phyloP scores from a whole-genome alignment of 1,140 invertebrate species.

The Heliconius eleuchia region DNA sequence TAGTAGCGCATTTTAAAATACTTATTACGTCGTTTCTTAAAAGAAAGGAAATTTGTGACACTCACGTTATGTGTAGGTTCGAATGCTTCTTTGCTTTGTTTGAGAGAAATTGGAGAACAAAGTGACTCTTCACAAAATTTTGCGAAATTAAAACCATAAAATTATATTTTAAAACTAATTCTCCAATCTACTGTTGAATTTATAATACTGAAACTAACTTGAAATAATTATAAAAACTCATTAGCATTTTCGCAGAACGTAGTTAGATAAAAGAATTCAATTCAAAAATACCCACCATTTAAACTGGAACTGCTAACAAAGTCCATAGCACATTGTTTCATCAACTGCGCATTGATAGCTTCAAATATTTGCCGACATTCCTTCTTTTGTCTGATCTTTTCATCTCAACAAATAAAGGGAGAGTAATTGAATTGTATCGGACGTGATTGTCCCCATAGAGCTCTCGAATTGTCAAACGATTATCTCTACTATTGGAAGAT shows the following conservation, averaged over 20 bases:
- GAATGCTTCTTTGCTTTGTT: too few relatives aligned
- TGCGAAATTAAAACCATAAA: too few relatives aligned
- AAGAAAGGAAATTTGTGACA: too few relatives aligned
- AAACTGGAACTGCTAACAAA: background rate
- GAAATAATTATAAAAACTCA: too few relatives aligned
- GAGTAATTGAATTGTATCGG: constrained; percentile 23
- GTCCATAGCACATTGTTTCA: background rate
- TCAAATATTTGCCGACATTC: constrained; percentile 26
- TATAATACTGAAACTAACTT: too few relatives aligned
- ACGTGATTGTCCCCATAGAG: constrained; percentile 10
- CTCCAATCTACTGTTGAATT: too few relatives aligned
- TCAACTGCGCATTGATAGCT: constrained; percentile 19
- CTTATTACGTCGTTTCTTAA: too few relatives aligned
- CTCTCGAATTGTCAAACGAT: background rate
- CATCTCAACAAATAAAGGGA: constrained; percentile 27
- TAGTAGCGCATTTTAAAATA: too few relatives aligned
- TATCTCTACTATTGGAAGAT: background rate
- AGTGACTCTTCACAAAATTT: too few relatives aligned
- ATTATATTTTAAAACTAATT: too few relatives aligned
- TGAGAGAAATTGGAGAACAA: too few relatives aligned
- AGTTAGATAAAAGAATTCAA: background rate
- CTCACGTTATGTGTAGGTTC: too few relatives aligned
- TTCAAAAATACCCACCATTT: background rate
- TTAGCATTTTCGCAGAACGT: background rate
- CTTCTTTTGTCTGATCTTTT: constrained; percentile 27